These are phyloP conservation scores for Ictalurus punctatus DNA, from an alignment of 2,113 vertebrate species.

Conservation along the genomic window DNA sequence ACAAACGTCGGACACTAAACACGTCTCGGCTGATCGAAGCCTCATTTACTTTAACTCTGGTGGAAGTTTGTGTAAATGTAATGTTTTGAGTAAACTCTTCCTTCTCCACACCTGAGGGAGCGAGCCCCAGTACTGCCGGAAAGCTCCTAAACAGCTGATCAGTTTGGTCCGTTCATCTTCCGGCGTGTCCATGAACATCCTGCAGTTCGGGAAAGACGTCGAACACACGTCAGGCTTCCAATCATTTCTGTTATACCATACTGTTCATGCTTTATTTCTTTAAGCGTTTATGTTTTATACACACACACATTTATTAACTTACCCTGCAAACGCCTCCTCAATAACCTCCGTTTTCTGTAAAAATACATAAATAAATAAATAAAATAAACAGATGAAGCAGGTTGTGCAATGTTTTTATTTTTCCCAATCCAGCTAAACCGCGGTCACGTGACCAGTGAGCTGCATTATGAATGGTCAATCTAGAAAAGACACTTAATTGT, in stretches of 20 bases:
- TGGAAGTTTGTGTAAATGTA: too few species aligned
- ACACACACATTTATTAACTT: constrained; percentile 54
- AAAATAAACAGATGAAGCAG: background rate
- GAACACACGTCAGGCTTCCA: background rate
- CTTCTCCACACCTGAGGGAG: constrained; percentile 79
- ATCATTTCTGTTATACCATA: too few species aligned
- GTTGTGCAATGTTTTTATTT: background rate
- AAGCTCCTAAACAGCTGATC: constrained; percentile 91
- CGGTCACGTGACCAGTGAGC: background rate
- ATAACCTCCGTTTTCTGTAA: constrained; percentile 94
- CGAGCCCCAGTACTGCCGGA: constrained; percentile 91
- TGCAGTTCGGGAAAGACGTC: constrained; percentile 57
- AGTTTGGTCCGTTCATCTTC: constrained; percentile 96
- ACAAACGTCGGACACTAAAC: background rate
- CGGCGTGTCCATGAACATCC: constrained; percentile 97
- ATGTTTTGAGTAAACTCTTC: background rate
- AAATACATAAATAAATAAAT: background rate
- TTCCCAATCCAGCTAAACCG: accelerated
- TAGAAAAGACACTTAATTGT: background rate
- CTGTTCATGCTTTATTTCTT: background rate
- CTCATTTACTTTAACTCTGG: too few species aligned
- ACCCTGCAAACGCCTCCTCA: constrained; percentile 98
- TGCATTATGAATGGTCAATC: background rate
- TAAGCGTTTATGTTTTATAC: background rate
- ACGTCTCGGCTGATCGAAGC: background rate